phyloP scores from a whole-genome alignment of 1,140 invertebrate species.

The Drosophila oshimai region DNA sequence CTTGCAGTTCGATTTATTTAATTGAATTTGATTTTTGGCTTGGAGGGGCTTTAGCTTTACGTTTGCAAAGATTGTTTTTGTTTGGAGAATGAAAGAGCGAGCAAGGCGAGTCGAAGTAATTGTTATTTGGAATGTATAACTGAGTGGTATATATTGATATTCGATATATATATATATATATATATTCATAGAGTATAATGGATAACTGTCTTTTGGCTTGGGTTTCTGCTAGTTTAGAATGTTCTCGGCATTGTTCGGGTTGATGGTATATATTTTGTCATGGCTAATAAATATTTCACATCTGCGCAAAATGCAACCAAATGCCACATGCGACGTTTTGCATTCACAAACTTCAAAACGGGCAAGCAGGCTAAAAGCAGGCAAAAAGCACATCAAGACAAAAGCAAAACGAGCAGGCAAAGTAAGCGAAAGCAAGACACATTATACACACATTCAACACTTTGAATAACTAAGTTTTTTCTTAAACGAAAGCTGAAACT shows the following conservation, averaged over 20 bases:
- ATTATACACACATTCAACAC: conserved; percentile 15
- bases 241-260: conserved; percentile 15
- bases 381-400: conserved; percentile 38
- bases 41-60: conserved; percentile 48
- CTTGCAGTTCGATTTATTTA: conserved; percentile 58
- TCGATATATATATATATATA: conserved; percentile 30
- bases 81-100: conserved; percentile 59
- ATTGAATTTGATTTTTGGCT: conserved; percentile 50
- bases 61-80: conserved; percentile 32
- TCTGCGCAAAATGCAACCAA: conserved; percentile 56
- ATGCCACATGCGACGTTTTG: conserved; percentile 59
- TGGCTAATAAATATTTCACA: conserved; percentile 39
- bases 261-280: conserved; percentile 27
- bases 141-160: conserved; percentile 50
- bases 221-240: conserved; percentile 50
- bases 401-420: conserved; percentile 21
- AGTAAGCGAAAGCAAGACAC: conserved; percentile 27
- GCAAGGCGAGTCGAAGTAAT: conserved; percentile 69
- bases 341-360: conserved; percentile 50
- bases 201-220: conserved; percentile 33
- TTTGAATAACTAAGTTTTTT: neutral
- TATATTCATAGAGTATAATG: conserved; percentile 28
- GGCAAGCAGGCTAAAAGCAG: conserved; percentile 52
- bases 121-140: conserved; percentile 45
- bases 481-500: conserved; percentile 11